Evolutionary conservation across 2,113 vertebrate genomes (phyloP), one percentile per base, ranked within the genome.

Genomic region (Atrichornis clamosus): DNA sequence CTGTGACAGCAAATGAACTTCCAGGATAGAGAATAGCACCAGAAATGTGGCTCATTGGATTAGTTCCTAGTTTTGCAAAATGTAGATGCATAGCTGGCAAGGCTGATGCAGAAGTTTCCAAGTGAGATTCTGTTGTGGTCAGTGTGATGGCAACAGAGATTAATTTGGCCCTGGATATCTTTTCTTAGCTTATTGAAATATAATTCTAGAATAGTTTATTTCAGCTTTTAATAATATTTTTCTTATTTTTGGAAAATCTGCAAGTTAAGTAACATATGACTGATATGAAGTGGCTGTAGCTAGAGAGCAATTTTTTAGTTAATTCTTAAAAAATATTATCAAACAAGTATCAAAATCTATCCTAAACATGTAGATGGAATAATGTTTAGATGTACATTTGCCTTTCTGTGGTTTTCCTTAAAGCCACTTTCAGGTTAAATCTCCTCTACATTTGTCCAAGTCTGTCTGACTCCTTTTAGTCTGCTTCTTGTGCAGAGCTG

Each of bases 111-210:
- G 52, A 78, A 26, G 56, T 70, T 95, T 62, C 95, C 93, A 89
- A 88, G 84, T 49, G 21, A 0, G 1, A 81, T 89, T 92, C 56
- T 91, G 26, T 84, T 94, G 80, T 89, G 73, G 93, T 93, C 84
- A 68, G 47, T 84, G 64, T 74, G 69, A 87, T 82, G 73, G 84
- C 64, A 96, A 92, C 77, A 84, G 84, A 90, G 79, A 94, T 75
- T 89, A 91, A 96, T 95, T 95, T 96, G 95, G 91, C 95, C 21
- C 49, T 60, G 20, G 10, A 9, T 84, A 68, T 92, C 91, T 95
- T 95, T 97, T 96, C 84, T 87, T 89, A 94, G 84, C 73, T 92
- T 95, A 78, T 92, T 95, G 72, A 87, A 95, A 89, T 91, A 87
- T 60, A 96, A 95, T 87, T 91, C 64, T 87, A 63, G 90, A 90